Percentiles rank a stretch among this genome's conserved stretches.
Conservation (phyloP, 2,888 invertebrate species). For the Machimus atricapillus region DNA sequence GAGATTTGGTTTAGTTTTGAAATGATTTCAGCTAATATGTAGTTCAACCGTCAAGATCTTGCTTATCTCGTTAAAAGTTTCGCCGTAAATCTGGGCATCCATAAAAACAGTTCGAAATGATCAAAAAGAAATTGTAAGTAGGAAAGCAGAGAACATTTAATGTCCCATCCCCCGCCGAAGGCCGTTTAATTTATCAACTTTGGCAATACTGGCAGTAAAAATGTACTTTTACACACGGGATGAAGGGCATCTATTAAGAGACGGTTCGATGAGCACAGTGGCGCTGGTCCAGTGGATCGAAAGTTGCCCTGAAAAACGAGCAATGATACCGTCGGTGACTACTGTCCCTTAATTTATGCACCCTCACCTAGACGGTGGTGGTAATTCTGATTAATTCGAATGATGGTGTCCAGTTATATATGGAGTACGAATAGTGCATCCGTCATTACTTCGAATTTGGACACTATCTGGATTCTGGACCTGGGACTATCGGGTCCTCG, state of each 20-base stretch:
- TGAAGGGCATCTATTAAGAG: slow-evolving; percentile 15
- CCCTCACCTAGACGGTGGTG: not conserved
- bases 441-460: not conserved
- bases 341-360: slow-evolving; percentile 10
- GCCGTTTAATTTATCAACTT: slow-evolving; percentile 39
- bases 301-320: not conserved
- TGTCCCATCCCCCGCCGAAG: not conserved
- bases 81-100: slow-evolving; percentile 33
- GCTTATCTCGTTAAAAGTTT: slow-evolving; percentile 40
- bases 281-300: not conserved
- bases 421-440: not conserved
- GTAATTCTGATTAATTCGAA: not conserved
- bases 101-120: slow-evolving; percentile 28
- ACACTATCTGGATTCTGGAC: not conserved
- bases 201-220: slow-evolving; percentile 37
- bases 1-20: slow-evolving; percentile 24
- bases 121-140: slow-evolving; percentile 14
- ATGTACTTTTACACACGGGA: slow-evolving; percentile 20
- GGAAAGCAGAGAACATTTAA: slow-evolving; percentile 9
- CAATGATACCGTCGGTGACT: not conserved
- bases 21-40: slow-evolving; percentile 23
- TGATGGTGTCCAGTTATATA: not conserved
- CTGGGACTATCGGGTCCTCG: not conserved
- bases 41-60: slow-evolving; percentile 33
- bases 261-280: slow-evolving; percentile 4